Percentiles rank a stretch among this genome's conserved stretches.
phyloP scores from a whole-genome alignment of 2,113 vertebrate genomes.

The Mesembrinibis cayennensis region DNA sequence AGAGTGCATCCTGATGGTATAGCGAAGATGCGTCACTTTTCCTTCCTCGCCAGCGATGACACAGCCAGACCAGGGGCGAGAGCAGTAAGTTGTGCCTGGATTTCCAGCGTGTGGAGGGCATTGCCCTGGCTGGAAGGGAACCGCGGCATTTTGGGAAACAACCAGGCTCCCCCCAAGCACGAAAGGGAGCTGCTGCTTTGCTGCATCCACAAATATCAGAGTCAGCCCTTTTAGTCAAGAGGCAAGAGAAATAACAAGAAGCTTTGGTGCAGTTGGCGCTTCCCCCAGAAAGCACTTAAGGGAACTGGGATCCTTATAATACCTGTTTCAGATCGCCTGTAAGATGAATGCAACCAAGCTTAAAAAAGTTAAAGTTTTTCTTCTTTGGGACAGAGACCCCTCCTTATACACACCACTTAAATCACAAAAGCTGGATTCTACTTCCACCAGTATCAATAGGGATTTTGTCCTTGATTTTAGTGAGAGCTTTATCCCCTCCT shows the following conservation, averaged over 20 bases:
- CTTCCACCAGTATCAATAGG: neutral
- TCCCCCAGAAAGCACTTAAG: neutral
- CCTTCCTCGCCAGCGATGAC: neutral
- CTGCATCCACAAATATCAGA: neutral
- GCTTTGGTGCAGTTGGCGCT: neutral
- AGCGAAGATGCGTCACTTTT: neutral
- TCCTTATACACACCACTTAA: neutral
- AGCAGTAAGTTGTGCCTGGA: fast-evolving
- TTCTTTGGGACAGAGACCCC: neutral
- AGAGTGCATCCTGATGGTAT: neutral
- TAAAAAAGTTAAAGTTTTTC: neutral
- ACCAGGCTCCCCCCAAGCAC: neutral
- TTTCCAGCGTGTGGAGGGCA: neutral
- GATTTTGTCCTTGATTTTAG: slow-evolving; percentile 31
- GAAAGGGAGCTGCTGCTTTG: neutral
- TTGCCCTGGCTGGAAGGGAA: neutral
- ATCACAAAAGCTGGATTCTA: neutral
- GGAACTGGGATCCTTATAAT: neutral
- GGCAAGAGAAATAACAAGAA: neutral
- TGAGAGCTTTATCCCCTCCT: neutral
- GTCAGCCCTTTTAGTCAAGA: neutral
- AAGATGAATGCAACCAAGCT: neutral
- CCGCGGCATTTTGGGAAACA: fast-evolving
- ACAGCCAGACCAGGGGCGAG: neutral
- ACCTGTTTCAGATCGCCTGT: neutral